Conservation (phyloP, 2,888 invertebrate species). For the Dendrolimus houi region DNA sequence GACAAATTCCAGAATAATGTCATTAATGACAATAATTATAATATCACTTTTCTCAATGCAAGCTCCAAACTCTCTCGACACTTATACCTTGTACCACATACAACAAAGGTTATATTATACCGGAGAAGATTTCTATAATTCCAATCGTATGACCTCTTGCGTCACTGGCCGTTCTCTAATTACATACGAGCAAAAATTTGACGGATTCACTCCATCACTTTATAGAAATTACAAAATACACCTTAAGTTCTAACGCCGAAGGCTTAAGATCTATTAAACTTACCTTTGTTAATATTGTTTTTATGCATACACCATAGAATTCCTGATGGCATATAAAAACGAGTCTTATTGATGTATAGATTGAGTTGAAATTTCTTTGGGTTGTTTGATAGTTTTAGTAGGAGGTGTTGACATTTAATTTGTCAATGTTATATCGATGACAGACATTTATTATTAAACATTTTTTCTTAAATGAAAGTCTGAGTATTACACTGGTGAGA, state of each 20-base stretch:
- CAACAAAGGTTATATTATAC: too few species aligned
- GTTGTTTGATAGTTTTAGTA: constrained; percentile 4
- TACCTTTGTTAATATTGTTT: background rate
- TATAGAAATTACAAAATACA: background rate
- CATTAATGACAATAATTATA: too few species aligned
- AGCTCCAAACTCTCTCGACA: too few species aligned
- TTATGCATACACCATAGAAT: too few species aligned
- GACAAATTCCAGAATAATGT: too few species aligned
- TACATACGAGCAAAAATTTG: constrained; percentile 62
- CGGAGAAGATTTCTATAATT: constrained; percentile 50
- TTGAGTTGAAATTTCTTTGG: constrained; percentile 7
- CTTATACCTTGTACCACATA: constrained; percentile 7
- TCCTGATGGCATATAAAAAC: background rate
- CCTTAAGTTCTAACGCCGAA: background rate
- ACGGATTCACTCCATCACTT: constrained; percentile 39
- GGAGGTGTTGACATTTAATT: constrained; percentile 60
- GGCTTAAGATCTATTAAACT: background rate
- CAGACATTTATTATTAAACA: constrained; percentile 53
- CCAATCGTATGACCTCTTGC: constrained; percentile 67
- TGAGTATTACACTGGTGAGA: constrained; percentile 34
- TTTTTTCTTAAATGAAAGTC: constrained; percentile 40
- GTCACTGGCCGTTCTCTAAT: constrained; percentile 55
- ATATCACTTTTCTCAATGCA: too few species aligned
- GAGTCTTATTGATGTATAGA: constrained; percentile 14
- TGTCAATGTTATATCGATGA: constrained; percentile 65